Percentiles rank a stretch among this genome's conserved stretches.
Conservation (phyloP, 2,888 invertebrate genomes). For the Abscondita cerata region DNA sequence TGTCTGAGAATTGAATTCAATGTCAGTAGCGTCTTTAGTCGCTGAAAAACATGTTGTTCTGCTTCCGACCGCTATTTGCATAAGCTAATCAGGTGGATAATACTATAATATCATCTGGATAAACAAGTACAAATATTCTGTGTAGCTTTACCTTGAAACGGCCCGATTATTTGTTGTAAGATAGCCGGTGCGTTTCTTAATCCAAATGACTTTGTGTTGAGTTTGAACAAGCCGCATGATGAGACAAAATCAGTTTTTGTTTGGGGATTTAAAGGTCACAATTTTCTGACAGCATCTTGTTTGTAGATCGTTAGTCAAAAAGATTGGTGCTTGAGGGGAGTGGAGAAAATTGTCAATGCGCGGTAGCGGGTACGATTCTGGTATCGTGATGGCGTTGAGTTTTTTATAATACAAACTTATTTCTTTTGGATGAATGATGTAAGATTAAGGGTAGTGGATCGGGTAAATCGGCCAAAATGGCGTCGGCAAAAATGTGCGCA, state of each 20-base stretch:
- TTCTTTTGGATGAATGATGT: no score
- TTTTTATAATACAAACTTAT: no score
- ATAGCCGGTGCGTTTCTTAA: no score
- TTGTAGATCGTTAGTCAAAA: background rate
- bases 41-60: no score
- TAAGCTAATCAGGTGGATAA: background rate
- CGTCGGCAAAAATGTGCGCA: no score
- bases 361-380: background rate
- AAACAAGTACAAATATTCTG: background rate
- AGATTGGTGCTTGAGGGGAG: background rate
- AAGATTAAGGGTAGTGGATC: no score
- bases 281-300: background rate
- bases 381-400: no score
- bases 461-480: no score
- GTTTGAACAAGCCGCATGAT: background rate
- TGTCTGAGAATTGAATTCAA: slow-evolving; percentile 18
- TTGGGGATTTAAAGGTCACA: no score
- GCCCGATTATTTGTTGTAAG: background rate
- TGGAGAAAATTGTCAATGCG: background rate
- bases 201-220: background rate
- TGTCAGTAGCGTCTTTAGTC: slow-evolving; percentile 14
- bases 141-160: background rate
- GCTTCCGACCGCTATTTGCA: no score
- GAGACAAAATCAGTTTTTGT: background rate
- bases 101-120: background rate